These are phyloP conservation scores for Actenoides lindsayi DNA, from an alignment of 2,113 vertebrate species.

Conservation along the genomic window DNA sequence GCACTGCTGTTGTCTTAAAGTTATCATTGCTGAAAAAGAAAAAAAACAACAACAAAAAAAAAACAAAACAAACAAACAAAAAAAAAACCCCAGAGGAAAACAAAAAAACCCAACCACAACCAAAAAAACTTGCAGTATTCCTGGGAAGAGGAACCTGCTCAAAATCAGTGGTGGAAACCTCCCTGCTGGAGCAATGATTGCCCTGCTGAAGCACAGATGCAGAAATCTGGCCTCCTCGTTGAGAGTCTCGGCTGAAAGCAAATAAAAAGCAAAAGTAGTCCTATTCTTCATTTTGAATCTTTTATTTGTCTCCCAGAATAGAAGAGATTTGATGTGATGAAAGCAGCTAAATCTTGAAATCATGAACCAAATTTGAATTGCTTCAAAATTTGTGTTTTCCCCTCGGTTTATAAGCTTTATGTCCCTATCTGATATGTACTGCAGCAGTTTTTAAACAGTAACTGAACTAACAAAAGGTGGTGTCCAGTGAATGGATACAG, in stretches of 20 bases:
- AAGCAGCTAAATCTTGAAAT: neutral
- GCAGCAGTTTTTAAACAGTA: neutral
- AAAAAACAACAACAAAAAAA: no score
- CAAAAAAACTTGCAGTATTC: neutral
- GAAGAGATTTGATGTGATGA: neutral
- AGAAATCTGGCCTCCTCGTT: neutral
- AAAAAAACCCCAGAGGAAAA: no score
- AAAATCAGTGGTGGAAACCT: fast-evolving
- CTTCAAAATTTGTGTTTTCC: neutral
- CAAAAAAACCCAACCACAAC: no score
- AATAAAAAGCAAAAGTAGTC: neutral
- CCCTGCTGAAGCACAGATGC: neutral
- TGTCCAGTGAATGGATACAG: neutral
- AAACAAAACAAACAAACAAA: no score
- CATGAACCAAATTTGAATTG: neutral
- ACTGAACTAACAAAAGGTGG: neutral
- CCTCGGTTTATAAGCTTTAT: neutral
- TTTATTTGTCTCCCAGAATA: neutral
- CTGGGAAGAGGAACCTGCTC: neutral
- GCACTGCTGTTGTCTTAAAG: neutral
- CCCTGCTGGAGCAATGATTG: neutral
- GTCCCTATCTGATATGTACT: neutral
- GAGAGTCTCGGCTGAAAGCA: neutral
- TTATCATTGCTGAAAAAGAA: neutral
- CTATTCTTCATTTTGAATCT: neutral